Conservation (phyloP, 2,888 invertebrate species). For the Perdita meconis region DNA sequence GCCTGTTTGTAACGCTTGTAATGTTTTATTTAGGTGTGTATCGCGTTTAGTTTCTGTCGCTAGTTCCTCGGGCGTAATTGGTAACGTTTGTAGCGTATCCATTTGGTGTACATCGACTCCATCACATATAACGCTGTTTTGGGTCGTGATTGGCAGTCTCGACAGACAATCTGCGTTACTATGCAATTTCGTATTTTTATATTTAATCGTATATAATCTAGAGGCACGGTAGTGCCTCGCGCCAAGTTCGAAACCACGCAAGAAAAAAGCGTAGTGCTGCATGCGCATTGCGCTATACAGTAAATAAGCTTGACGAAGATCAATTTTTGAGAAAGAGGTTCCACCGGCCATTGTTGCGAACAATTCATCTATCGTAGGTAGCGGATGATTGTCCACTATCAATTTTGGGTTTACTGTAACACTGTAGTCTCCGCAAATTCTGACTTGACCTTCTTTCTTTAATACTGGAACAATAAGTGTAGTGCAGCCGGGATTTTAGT, state of each 20-base stretch:
- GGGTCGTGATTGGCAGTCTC: background rate
- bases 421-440: background rate
- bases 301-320: background rate
- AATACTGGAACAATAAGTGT: background rate
- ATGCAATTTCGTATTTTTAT: conserved; percentile 22
- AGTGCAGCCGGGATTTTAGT: no score
- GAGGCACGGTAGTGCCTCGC: no score
- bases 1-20: background rate
- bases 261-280: conserved; percentile 20
- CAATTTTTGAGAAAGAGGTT: background rate
- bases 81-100: conserved; percentile 1
- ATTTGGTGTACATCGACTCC: conserved; percentile 1
- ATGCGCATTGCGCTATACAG: conserved; percentile 7
- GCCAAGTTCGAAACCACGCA: conserved; percentile 3
- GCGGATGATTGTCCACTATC: background rate
- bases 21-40: background rate
- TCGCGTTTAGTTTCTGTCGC: background rate
- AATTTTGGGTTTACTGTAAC: background rate
- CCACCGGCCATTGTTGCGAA: background rate
- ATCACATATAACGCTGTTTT: background rate
- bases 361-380: background rate
- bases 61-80: background rate
- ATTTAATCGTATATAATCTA: conserved; percentile 17
- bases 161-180: conserved; percentile 20
- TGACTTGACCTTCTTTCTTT: background rate